A percentile compares a stretch with the other conserved stretches of the same genome.
These are phyloP conservation scores for Paramormyrops hopkinsi DNA, from an alignment of 2,797 vertebrate species.

Conservation along the genomic window DNA sequence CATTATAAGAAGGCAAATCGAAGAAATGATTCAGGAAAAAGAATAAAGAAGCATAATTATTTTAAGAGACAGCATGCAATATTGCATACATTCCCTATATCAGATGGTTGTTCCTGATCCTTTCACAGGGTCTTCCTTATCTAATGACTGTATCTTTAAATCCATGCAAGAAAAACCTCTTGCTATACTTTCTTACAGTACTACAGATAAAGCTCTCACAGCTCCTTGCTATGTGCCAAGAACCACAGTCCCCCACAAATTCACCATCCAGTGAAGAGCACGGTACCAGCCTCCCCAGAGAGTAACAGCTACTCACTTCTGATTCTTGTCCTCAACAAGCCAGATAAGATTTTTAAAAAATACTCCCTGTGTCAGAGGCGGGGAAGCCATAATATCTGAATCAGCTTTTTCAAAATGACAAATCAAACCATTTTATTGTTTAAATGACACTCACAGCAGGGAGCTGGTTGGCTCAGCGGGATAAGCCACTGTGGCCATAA, in stretches of 20 bases:
- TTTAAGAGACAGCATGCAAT: not conserved
- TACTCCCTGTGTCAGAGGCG: not conserved
- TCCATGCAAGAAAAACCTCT: not conserved
- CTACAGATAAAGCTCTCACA: not conserved
- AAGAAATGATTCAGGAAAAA: not conserved
- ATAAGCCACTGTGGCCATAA: not conserved
- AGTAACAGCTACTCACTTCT: not conserved
- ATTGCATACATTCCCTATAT: not conserved
- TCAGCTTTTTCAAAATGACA: not conserved
- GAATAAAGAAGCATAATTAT: not conserved
- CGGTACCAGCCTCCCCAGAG: not conserved
- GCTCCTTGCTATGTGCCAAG: not conserved
- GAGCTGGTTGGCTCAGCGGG: not conserved
- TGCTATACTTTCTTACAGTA: not conserved
- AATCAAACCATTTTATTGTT: not conserved
- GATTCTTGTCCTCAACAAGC: not conserved
- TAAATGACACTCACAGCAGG: not conserved
- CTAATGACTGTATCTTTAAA: not conserved
- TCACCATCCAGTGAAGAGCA: not conserved
- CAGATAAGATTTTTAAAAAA: not conserved
- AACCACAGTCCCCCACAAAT: not conserved
- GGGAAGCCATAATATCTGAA: not conserved
- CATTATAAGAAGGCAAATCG: not conserved
- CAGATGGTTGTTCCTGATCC: not conserved
- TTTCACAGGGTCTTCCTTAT: not conserved